A percentile compares a stretch with the other conserved stretches of the same genome.
These are phyloP conservation scores for Eretmocerus hayati DNA, from an alignment of 2,888 invertebrate genomes.

Conservation along the genomic window DNA sequence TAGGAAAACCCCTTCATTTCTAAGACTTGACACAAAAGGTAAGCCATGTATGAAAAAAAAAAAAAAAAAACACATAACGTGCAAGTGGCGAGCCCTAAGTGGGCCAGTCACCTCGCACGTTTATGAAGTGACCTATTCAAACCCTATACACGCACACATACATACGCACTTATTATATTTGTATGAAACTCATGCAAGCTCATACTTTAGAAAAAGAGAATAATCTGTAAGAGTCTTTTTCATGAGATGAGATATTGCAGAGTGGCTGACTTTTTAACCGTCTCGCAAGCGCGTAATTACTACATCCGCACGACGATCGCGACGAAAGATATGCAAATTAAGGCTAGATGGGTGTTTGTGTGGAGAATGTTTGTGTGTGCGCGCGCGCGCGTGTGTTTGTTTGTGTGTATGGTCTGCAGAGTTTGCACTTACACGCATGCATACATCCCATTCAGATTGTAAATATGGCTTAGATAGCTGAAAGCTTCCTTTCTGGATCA, in stretches of 20 bases:
- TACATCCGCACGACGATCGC: conserved; percentile 25
- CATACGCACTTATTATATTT: neutral
- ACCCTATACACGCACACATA: neutral
- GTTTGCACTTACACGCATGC: no score
- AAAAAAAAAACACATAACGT: no score
- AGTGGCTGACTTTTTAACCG: conserved; percentile 22
- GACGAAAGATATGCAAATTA: conserved; percentile 24
- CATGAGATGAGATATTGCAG: no score
- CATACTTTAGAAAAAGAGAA: no score
- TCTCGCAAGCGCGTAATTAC: conserved; percentile 30
- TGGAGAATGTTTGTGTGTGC: neutral
- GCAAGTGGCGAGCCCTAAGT: no score
- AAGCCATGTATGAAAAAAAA: neutral
- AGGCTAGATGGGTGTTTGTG: neutral
- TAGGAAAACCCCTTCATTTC: neutral
- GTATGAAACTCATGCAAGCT: no score
- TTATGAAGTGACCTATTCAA: conserved; percentile 10
- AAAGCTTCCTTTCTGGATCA: conserved; percentile 11
- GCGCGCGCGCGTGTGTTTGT: no score
- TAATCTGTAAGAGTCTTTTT: no score
- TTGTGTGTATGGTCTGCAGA: no score
- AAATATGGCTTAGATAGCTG: no score
- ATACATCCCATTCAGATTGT: no score
- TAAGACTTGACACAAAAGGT: neutral
- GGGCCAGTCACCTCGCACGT: conserved; percentile 27